Evolutionary conservation across 2,888 invertebrate genomes (phyloP).

Genomic region (Cheilosia pagana): DNA sequence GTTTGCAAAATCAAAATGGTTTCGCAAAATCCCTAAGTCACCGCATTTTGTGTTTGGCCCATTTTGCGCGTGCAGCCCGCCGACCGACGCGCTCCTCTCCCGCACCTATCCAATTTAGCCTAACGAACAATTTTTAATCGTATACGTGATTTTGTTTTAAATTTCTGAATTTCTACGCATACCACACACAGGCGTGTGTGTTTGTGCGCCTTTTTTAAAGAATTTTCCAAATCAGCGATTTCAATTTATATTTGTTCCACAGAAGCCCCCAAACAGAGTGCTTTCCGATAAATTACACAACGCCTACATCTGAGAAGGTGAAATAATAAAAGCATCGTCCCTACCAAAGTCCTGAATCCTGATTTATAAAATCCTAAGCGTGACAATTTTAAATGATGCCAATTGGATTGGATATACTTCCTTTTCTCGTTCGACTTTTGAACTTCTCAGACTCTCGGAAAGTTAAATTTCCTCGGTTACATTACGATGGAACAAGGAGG

Average conservation of each 20-base stretch:
- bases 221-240: slow-evolving; percentile 28
- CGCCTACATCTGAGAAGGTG: slow-evolving; percentile 35
- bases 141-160: slow-evolving; percentile 67
- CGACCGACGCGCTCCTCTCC: slow-evolving; percentile 16
- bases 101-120: background rate
- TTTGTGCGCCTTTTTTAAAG: slow-evolving; percentile 11
- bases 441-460: slow-evolving; percentile 16
- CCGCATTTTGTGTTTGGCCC: slow-evolving; percentile 40
- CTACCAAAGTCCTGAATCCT: slow-evolving; percentile 11
- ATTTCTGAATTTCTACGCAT: slow-evolving; percentile 58
- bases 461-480: slow-evolving; percentile 58
- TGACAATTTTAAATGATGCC: slow-evolving; percentile 74
- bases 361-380: slow-evolving; percentile 69
- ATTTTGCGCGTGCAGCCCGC: slow-evolving; percentile 16
- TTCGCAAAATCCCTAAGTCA: slow-evolving; percentile 56
- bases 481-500: slow-evolving; percentile 39
- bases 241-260: slow-evolving; percentile 24
- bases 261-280: background rate
- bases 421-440: slow-evolving; percentile 4
- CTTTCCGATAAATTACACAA: slow-evolving; percentile 43
- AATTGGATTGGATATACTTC: slow-evolving; percentile 57
- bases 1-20: slow-evolving; percentile 53
- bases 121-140: slow-evolving; percentile 65
- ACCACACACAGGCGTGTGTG: slow-evolving; percentile 16
- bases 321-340: slow-evolving; percentile 56